These are phyloP conservation scores for Gadopsis marmoratus DNA, from an alignment of 2,797 vertebrate genomes.

Conservation along the genomic window DNA sequence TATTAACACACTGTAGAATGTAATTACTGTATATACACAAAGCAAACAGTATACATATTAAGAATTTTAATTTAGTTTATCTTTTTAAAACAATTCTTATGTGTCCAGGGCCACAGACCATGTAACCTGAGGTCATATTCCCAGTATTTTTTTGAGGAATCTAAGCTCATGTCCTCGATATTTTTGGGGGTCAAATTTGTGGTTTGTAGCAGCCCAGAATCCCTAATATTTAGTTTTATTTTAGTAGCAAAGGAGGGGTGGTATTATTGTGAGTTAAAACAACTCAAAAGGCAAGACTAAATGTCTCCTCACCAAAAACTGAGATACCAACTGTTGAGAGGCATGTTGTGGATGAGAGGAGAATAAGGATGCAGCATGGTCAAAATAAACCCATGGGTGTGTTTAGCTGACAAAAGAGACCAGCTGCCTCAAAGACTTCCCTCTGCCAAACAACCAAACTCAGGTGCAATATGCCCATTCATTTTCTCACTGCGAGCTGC, in stretches of 20 bases:
- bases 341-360: slow-evolving; percentile 6
- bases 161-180: background rate
- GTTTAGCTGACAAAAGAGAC: slow-evolving; percentile 53
- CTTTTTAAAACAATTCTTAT: background rate
- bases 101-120: background rate
- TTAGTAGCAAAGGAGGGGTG: background rate
- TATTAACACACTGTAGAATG: background rate
- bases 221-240: too few species aligned
- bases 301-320: slow-evolving; percentile 3
- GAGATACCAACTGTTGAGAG: slow-evolving; percentile 18
- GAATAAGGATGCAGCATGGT: slow-evolving; percentile 24
- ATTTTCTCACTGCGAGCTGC: slow-evolving; percentile 52
- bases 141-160: background rate
- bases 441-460: slow-evolving; percentile 33
- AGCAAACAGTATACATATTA: background rate
- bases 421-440: slow-evolving; percentile 37
- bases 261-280: background rate
- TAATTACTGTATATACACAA: background rate
- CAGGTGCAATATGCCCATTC: slow-evolving; percentile 58
- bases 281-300: background rate
- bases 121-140: background rate
- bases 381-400: slow-evolving; percentile 47
- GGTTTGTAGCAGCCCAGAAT: too few species aligned
- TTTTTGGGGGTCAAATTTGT: too few species aligned
- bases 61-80: background rate